A percentile compares a stretch with the other conserved stretches of the same genome.
Conservation (phyloP, 1,140 invertebrate species). For the Ephestia elutella region DNA sequence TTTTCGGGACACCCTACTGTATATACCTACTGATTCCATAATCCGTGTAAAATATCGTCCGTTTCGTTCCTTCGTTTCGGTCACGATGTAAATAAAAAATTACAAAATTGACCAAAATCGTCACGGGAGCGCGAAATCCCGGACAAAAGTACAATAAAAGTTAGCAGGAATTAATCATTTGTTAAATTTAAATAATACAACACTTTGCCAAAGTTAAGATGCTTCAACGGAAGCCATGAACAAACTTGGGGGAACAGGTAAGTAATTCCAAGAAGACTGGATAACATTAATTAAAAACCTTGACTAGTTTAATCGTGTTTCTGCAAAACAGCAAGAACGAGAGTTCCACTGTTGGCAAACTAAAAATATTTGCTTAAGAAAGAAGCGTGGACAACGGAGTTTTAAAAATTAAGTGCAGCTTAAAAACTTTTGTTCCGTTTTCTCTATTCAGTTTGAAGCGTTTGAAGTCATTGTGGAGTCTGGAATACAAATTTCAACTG, state of each 20-base stretch:
- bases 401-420: background rate
- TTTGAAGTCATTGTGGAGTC: background rate
- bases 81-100: too few relatives aligned
- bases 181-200: background rate
- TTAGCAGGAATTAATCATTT: background rate
- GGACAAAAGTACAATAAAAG: too few relatives aligned
- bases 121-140: too few relatives aligned
- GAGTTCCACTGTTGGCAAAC: background rate
- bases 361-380: slow-evolving; percentile 4
- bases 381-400: background rate
- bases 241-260: background rate
- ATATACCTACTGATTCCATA: too few relatives aligned
- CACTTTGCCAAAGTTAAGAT: background rate
- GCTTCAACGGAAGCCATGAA: background rate
- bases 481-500: too few relatives aligned
- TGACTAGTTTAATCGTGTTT: slow-evolving; percentile 3
- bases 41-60: background rate
- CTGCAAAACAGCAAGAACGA: background rate
- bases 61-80: too few relatives aligned
- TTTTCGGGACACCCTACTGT: too few relatives aligned
- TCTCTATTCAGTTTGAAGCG: background rate
- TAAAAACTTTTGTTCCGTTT: too few relatives aligned
- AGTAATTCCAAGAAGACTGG: background rate
- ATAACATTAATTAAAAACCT: slow-evolving; percentile 4
- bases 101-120: too few relatives aligned